These are phyloP conservation scores for Siderastrea radians DNA, from an alignment of 92 coral and sea anemone genomes.

Conservation along the genomic window DNA sequence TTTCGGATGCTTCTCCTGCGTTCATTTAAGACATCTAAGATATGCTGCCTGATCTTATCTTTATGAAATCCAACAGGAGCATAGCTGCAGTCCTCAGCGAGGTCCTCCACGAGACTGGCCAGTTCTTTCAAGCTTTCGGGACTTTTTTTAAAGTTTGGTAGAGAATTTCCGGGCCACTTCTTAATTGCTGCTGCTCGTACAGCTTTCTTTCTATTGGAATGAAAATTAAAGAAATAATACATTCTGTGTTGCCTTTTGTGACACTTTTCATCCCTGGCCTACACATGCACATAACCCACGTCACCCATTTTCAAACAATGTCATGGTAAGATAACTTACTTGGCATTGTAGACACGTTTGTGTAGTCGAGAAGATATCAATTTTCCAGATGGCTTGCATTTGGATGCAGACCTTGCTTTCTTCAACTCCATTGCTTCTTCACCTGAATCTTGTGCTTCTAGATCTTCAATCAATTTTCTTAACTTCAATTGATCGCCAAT, in stretches of 20 bases:
- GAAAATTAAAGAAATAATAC: not conserved
- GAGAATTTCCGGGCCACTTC: constrained; percentile 29
- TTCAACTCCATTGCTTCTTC: not conserved
- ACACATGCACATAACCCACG: not conserved
- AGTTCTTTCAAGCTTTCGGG: constrained; percentile 27
- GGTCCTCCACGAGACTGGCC: constrained; percentile 9
- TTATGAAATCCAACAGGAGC: constrained; percentile 57
- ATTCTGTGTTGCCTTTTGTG: not conserved
- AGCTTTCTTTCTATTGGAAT: constrained; percentile 28
- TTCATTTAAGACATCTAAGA: constrained; percentile 60
- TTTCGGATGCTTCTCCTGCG: constrained; percentile 43
- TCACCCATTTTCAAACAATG: not conserved
- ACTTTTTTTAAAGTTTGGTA: constrained; percentile 25
- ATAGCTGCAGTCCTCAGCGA: constrained; percentile 33
- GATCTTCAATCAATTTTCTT: constrained; percentile 10
- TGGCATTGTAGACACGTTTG: constrained; percentile 27
- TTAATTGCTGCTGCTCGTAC: constrained; percentile 20
- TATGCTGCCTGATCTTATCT: constrained; percentile 57
- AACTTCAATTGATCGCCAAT: constrained; percentile 24
- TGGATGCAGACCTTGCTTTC: not conserved
- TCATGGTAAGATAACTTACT: not conserved
- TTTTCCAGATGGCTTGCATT: constrained; percentile 26
- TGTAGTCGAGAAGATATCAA: constrained; percentile 7
- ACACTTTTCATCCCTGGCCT: not conserved
- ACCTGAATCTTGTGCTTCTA: not conserved